phyloP scores from a whole-genome alignment of 2,113 vertebrate species.

The Colossoma macropomum region DNA sequence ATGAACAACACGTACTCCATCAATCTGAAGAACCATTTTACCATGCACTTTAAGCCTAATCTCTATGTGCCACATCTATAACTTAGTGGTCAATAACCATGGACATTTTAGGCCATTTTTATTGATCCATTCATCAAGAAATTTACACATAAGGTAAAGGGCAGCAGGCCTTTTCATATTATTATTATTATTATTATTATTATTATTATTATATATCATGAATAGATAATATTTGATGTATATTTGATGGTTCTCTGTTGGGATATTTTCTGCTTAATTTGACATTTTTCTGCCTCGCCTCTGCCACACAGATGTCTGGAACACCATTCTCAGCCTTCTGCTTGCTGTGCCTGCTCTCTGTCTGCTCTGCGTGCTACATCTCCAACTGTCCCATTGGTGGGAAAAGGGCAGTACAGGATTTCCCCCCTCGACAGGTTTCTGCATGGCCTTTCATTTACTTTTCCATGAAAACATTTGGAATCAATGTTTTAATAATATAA shows the following conservation, averaged over 20 bases:
- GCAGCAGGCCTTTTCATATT: too few species aligned
- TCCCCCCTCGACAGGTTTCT: conserved; percentile 77
- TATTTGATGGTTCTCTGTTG: background rate
- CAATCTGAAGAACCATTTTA: too few species aligned
- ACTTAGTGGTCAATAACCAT: too few species aligned
- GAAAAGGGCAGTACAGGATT: conserved; percentile 78
- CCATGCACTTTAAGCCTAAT: too few species aligned
- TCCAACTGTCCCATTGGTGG: conserved; percentile 89
- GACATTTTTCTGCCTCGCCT: background rate
- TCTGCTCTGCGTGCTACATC: conserved; percentile 87
- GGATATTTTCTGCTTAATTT: background rate
- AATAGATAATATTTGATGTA: too few species aligned
- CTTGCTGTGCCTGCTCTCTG: conserved; percentile 79
- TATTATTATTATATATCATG: too few species aligned
- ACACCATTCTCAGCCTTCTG: conserved; percentile 59
- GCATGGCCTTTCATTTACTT: background rate
- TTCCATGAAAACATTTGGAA: background rate
- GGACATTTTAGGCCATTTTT: too few species aligned
- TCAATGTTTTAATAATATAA: background rate
- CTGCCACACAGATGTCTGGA: conserved; percentile 66
- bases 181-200: too few species aligned
- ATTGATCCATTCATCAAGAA: too few species aligned
- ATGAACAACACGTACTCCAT: too few species aligned
- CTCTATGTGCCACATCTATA: too few species aligned
- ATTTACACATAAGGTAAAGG: too few species aligned